Conservation (phyloP, 2,888 invertebrate species). For the Lampropteryx suffumata region DNA sequence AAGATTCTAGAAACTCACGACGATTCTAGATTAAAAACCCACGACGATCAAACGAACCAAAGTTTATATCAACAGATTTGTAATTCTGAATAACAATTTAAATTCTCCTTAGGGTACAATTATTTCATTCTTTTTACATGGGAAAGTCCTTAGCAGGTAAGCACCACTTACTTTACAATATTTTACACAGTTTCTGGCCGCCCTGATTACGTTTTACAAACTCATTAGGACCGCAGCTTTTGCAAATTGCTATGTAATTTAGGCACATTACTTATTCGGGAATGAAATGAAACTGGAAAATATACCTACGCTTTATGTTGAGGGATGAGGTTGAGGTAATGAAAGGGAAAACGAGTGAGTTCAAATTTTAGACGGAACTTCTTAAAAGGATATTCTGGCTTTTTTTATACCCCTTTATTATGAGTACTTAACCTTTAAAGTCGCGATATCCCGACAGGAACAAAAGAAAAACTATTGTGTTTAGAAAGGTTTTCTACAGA, state of each 20-base stretch:
- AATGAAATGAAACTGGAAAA: constrained; percentile 17
- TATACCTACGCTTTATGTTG: constrained; percentile 6
- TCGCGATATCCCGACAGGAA: too few relatives aligned
- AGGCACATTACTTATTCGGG: constrained; percentile 13
- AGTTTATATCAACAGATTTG: too few relatives aligned
- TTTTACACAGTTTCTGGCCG: background rate
- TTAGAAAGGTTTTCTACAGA: too few relatives aligned
- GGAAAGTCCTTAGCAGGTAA: background rate
- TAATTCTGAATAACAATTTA: too few relatives aligned
- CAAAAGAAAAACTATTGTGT: too few relatives aligned
- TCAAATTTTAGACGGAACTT: background rate
- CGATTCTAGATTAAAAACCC: too few relatives aligned
- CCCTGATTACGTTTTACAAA: constrained; percentile 14
- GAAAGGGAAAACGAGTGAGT: constrained; percentile 5
- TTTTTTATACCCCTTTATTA: too few relatives aligned
- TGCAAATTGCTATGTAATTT: constrained; percentile 16
- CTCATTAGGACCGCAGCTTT: constrained; percentile 15
- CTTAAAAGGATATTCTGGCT: too few relatives aligned
- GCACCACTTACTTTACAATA: background rate
- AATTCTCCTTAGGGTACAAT: too few relatives aligned
- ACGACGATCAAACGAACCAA: too few relatives aligned
- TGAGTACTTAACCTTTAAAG: too few relatives aligned
- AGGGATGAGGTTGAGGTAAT: constrained; percentile 11
- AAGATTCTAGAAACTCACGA: too few relatives aligned
- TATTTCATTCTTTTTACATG: background rate